Base-by-base conservation (phyloP, 2,113 vertebrate genomes). In the Elachura formosa region DNA sequence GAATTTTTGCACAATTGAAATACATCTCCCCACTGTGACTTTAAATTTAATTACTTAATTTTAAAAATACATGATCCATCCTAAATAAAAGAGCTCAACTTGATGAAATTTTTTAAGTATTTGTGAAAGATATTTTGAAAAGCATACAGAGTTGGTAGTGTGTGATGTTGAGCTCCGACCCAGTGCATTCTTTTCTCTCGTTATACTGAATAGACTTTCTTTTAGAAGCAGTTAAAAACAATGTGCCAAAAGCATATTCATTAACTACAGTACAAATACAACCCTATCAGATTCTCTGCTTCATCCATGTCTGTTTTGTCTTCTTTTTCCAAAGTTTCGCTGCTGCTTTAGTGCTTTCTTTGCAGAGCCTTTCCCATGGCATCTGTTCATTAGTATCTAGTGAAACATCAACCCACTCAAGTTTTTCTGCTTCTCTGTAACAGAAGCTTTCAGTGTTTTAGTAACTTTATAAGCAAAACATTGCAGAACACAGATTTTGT, bases 331-430 rank as follows among this genome's bases (percentile, higher is more conserved):
- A 34, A 89, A 94, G 80, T 95, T 88, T 73, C 71, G 48, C 63
- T 94, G 61, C 51, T 79, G 77, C 51, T 90, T 95, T 81, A 66
- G 76, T 89, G 54, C 80, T 74, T 96, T 97, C 75, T 90, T 97
- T 94, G 85, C 4, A 15, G 45, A 62, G 40, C 52, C 74, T 95
- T 76, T 96, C 84, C 93, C n/a, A 68, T 89, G 78, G 86, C 59
- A 89, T 73, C 73, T 83, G 33, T 94, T 94, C 55, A 33, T 81
- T 58, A 66, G 23, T 79, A 90, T 89, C 63, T 93, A 72, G 52
- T 67, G 82, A 95, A 93, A 69, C 91, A 87, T 90, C 88, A 82
- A 6, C 72, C 73, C 93, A 40, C 87, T 96, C 38, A 95, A 82
- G 86, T 94, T 93, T 34, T 73, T 88, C 52, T 85, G 66, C 15